These are phyloP conservation scores for Chiroxiphia lanceolata DNA, from an alignment of 2,797 vertebrate species.

Conservation along the genomic window DNA sequence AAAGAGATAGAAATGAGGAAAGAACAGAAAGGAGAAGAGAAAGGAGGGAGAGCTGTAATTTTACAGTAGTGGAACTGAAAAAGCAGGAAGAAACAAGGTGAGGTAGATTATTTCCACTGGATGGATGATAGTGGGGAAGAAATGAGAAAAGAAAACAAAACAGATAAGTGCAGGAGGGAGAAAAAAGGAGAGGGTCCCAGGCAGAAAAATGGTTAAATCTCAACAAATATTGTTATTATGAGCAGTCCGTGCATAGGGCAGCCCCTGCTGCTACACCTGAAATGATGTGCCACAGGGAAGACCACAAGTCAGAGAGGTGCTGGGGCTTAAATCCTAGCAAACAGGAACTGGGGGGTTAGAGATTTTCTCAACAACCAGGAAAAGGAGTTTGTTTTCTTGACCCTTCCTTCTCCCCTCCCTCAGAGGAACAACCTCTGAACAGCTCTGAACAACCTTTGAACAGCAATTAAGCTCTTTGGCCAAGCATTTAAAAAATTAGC, in stretches of 20 bases:
- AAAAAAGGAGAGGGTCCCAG: background rate
- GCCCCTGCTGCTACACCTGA: background rate
- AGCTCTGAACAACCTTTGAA: background rate
- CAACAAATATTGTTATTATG: background rate
- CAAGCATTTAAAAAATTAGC: background rate
- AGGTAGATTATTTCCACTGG: background rate
- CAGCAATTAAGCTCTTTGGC: background rate
- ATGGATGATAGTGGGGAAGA: background rate
- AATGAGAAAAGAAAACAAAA: background rate
- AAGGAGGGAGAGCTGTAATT: background rate
- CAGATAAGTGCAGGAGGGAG: background rate
- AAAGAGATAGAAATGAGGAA: background rate
- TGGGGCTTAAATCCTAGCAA: background rate
- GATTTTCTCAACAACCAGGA: background rate
- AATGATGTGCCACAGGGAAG: background rate
- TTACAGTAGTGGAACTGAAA: background rate
- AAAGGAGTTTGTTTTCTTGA: background rate
- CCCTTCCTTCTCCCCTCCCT: background rate
- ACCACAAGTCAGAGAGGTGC: background rate
- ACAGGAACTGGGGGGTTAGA: background rate
- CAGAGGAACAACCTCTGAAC: background rate
- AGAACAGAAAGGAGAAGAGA: background rate
- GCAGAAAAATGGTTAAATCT: background rate
- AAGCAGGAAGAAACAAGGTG: background rate
- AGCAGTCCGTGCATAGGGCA: accelerated